Evolutionary conservation across 1,140 invertebrate genomes (phyloP), one percentile per base, ranked within the genome.

Genomic region (Palaemon carinicauda): DNA sequence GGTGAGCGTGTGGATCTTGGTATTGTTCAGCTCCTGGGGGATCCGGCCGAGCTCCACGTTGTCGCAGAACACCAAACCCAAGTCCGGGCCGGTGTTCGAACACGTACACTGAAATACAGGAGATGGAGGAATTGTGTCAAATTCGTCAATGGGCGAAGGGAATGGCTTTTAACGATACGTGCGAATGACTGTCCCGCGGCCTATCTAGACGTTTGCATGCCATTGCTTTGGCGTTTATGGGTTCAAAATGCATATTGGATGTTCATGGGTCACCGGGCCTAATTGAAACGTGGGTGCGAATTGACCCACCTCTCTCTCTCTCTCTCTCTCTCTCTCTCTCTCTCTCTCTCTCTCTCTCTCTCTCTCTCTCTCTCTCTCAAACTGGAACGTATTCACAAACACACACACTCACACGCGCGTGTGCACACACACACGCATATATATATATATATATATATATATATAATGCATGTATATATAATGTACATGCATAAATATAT

Each of bases 41-140:
- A 89, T 60, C 5, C 86, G 71, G 3, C 88, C 89, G 24, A 89
- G 60, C 52, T 88, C 88, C n/a, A 89, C 89, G 27, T 88, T 84
- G 53, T 89, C 89, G 78, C 89, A 89, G 65, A 88, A 87, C n/a
- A 89, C 89, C 60, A 89, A 74, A 51, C 89, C 89, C 4, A 89
- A 65, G 84, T 88, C 88, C n/a, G 87, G 86, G 15, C 81, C 87
- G 9, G 85, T 86, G 81, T 89, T 88, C 7, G 87, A 88, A 78
- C 89, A 89, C 5, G 71, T 74, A 41, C 88, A 89, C 84, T 87
- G 86, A 29, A 73, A 75, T 14, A 24, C 1, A 51, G 17, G 19
- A 3, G 27, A 33, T 77, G 24, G 24, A 51, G 21, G 17, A 21
- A 33, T 51, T 75, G 21, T 75, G 21, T 31, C 27, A 21, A 21